Evolutionary conservation across 2,113 vertebrate genomes (phyloP), one percentile per base, ranked within the genome.

Genomic region (Lipotes vexillifer): DNA sequence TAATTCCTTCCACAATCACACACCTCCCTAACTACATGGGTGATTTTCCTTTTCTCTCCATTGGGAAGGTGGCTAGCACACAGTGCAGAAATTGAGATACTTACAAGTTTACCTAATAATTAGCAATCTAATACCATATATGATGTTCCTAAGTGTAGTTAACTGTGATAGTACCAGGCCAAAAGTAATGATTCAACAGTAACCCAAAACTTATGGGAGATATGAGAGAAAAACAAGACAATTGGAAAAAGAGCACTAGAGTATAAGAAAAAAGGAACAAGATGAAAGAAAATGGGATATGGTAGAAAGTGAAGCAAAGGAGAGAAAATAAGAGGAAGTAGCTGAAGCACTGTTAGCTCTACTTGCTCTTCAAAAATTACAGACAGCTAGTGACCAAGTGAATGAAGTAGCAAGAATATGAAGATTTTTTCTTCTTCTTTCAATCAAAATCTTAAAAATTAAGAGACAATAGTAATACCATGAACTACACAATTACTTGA

Each of bases 361-460:
- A 66, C 33, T 49, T 91, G 17, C 10, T 44, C 36, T 49, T 88
- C 52, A 36, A 92, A 92, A 84, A 74, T 75, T 82, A 65, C 1
- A 61, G 27, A 66, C 31, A 20, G 21, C 10, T 81, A 93, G 49
- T 80, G 90, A 80, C 14, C 55, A 89, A 89, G 27, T 49, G 59
- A 85, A 84, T 91, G 31, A 95, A 57, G 27, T n/a, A 88, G 25
- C 59, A 61, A 94, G 17, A 55, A 83, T 71, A 71, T 72, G 41
- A 86, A 92, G 27, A 44, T 31, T 7, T 23, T 36, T 31, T 75
- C 44, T 46, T 59, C 69, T 89, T 85, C 49, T 96, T 88, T 91
- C 41, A 59, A 88, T 33, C 66, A 95, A 78, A 82, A 95, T 14
- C 20, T 93, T 31, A 95, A 90, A 80, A 44, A 71, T 75, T 91